These are phyloP conservation scores for Eulithis prunata DNA, from an alignment of 2,888 invertebrate species.

Conservation along the genomic window DNA sequence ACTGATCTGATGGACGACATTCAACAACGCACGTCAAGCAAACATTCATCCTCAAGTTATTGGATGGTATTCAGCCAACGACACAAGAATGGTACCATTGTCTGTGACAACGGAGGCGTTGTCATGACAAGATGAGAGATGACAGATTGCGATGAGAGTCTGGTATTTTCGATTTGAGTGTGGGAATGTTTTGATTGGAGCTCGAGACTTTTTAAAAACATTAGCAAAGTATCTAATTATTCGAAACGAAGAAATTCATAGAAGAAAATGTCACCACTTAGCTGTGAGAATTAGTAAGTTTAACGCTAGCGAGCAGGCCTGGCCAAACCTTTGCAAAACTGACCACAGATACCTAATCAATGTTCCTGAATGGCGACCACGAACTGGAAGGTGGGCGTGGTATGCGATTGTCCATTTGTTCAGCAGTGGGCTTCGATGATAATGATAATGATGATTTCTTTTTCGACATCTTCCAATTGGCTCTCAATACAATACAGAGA, in stretches of 20 bases:
- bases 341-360: too few relatives aligned
- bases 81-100: constrained; percentile 20
- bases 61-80: constrained; percentile 27
- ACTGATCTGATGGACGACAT: constrained; percentile 11
- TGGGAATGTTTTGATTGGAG: constrained; percentile 12
- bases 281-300: too few relatives aligned
- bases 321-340: too few relatives aligned
- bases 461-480: too few relatives aligned
- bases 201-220: neutral
- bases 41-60: constrained; percentile 14
- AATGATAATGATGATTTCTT: too few relatives aligned
- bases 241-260: too few relatives aligned
- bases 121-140: constrained; percentile 28
- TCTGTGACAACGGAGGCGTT: constrained; percentile 24
- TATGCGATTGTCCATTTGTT: too few relatives aligned
- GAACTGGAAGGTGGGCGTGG: too few relatives aligned
- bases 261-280: too few relatives aligned
- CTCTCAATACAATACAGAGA: neutral
- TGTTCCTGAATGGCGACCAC: too few relatives aligned
- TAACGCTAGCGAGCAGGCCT: too few relatives aligned
- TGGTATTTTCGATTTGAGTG: constrained; percentile 18
- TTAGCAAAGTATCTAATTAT: neutral
- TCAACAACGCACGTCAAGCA: constrained; percentile 24
- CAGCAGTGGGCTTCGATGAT: too few relatives aligned
- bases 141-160: constrained; percentile 26